Evolutionary conservation across 2,888 invertebrate species (phyloP).

Genomic region (Ecdyonurus torrentis): DNA sequence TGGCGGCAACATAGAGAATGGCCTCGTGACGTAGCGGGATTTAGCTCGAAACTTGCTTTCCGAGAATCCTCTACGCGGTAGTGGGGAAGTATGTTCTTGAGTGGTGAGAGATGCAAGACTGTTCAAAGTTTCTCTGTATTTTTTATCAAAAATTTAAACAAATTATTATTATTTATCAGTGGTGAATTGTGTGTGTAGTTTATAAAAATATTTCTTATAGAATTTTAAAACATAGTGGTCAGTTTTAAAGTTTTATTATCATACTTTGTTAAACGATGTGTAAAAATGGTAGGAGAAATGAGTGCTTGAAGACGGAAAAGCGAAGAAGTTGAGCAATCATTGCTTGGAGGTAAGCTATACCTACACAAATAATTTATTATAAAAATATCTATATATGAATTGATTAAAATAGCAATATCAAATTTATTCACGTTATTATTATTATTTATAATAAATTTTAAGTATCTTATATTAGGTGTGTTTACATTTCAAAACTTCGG

Average conservation of each 20-base stretch:
- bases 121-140: neutral
- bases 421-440: no score
- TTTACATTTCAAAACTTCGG: no score
- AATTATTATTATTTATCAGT: neutral
- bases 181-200: neutral
- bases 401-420: no score
- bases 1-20: neutral
- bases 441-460: no score
- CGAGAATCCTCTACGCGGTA: neutral
- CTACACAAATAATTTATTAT: no score
- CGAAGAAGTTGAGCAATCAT: neutral
- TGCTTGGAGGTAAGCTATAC: neutral
- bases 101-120: neutral
- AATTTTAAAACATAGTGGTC: no score
- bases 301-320: neutral
- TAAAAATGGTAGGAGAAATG: neutral
- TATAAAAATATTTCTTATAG: no score
- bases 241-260: no score
- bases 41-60: neutral
- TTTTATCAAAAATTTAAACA: neutral
- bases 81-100: neutral
- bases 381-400: no score
- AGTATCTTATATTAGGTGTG: no score
- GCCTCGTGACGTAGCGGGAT: neutral
- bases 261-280: no score